Conservation (phyloP, 2,797 vertebrate genomes). For the Eupleurogrammus muticus region DNA sequence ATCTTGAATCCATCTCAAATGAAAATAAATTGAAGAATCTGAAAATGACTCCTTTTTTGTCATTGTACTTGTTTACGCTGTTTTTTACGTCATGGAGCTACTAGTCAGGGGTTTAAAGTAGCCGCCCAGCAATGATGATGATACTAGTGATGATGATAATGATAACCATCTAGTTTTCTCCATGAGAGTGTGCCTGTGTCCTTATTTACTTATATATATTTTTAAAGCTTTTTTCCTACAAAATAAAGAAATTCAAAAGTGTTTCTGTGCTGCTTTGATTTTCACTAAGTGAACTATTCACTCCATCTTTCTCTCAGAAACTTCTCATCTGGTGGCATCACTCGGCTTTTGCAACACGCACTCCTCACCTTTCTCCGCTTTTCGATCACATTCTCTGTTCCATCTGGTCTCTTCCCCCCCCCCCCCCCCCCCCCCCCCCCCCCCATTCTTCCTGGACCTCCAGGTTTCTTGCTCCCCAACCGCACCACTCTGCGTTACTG, state of each 20-base stretch:
- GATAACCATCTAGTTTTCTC: slow-evolving; percentile 67
- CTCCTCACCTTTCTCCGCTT: background rate
- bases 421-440: slow-evolving; percentile 42
- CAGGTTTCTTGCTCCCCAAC: slow-evolving; percentile 77
- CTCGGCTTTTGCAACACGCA: background rate
- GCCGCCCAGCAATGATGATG: slow-evolving; percentile 74
- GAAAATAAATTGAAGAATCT: slow-evolving; percentile 84
- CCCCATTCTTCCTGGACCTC: slow-evolving; percentile 75
- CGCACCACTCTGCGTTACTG: slow-evolving; percentile 65
- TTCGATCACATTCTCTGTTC: slow-evolving; percentile 26
- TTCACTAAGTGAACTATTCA: slow-evolving; percentile 48
- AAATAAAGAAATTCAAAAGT: slow-evolving; percentile 82
- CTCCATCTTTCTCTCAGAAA: background rate
- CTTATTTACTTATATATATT: slow-evolving; percentile 58
- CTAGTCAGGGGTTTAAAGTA: slow-evolving; percentile 48
- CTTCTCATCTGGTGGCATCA: background rate
- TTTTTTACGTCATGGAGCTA: slow-evolving; percentile 65
- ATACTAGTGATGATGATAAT: slow-evolving; percentile 80
- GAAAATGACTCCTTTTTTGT: slow-evolving; percentile 80
- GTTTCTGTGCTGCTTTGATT: slow-evolving; percentile 73
- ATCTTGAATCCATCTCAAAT: slow-evolving; percentile 76
- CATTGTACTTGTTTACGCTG: slow-evolving; percentile 81
- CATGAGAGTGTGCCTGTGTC: slow-evolving; percentile 68
- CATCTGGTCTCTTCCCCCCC: slow-evolving; percentile 45
- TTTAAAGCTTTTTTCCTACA: slow-evolving; percentile 67